Percentiles rank a stretch among this genome's conserved stretches.
Evolutionary conservation across 2,113 vertebrate species (phyloP).

Genomic region (Pygoscelis adeliae): DNA sequence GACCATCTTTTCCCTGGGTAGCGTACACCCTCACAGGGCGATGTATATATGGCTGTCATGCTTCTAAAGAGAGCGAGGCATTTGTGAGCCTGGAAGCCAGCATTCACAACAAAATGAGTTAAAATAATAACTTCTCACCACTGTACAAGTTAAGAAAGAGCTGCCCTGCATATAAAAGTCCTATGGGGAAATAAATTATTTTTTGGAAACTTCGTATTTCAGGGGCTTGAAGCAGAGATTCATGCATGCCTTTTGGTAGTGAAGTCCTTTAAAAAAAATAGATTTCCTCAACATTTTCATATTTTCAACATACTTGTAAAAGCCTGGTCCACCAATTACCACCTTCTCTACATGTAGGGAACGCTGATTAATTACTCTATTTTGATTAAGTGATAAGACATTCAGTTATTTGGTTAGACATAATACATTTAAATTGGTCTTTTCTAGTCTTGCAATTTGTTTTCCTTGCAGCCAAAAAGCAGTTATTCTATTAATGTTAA

Average conservation of each 20-base stretch:
- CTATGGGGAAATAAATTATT: background rate
- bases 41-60: background rate
- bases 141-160: background rate
- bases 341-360: background rate
- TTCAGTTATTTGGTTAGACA: background rate
- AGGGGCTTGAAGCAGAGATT: background rate
- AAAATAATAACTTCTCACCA: background rate
- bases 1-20: background rate
- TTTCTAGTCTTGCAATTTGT: background rate
- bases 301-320: background rate
- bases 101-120: background rate
- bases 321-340: background rate
- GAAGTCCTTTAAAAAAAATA: background rate
- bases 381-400: background rate
- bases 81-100: background rate
- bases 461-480: background rate
- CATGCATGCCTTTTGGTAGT: background rate
- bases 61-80: background rate
- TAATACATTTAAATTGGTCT: background rate
- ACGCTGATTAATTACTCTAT: background rate
- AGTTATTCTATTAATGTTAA: background rate
- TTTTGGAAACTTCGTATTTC: background rate
- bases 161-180: background rate
- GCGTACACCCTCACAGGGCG: background rate
- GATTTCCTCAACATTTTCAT: background rate